These are phyloP conservation scores for Eucera pruinosa DNA, from an alignment of 2,888 invertebrate species.

Conservation along the genomic window DNA sequence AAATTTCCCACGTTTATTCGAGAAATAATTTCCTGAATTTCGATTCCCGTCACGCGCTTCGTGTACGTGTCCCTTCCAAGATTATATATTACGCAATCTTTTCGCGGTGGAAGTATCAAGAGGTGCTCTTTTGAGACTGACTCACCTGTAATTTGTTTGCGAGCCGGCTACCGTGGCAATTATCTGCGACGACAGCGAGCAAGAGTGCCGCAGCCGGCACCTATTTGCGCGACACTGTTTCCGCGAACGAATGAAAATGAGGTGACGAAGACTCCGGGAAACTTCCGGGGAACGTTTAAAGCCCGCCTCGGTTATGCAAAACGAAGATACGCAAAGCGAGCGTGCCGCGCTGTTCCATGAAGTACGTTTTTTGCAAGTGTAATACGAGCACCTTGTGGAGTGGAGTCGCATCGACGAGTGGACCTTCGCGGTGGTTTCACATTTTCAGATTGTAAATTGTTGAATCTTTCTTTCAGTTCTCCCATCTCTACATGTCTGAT, in stretches of 20 bases:
- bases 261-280: slow-evolving; percentile 32
- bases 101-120: slow-evolving; percentile 16
- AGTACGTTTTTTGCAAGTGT: slow-evolving; percentile 44
- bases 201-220: slow-evolving; percentile 24
- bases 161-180: slow-evolving; percentile 38
- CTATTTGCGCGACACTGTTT: slow-evolving; percentile 57
- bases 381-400: slow-evolving; percentile 3
- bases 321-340: slow-evolving; percentile 8
- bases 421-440: neutral
- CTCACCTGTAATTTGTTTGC: slow-evolving; percentile 54
- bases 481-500: too few relatives aligned
- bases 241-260: slow-evolving; percentile 56
- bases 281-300: slow-evolving; percentile 35
- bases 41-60: neutral
- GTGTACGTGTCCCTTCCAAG: neutral
- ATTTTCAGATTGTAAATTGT: neutral
- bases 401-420: slow-evolving; percentile 13
- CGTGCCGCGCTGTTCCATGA: neutral
- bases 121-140: neutral
- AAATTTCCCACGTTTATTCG: too few relatives aligned
- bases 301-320: slow-evolving; percentile 31
- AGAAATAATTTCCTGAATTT: neutral
- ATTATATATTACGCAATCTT: neutral
- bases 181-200: slow-evolving; percentile 32
- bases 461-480: neutral